Evolutionary conservation across 2,888 invertebrate species (phyloP), one percentile per base, ranked within the genome.

Genomic region (Euproctis similis): DNA sequence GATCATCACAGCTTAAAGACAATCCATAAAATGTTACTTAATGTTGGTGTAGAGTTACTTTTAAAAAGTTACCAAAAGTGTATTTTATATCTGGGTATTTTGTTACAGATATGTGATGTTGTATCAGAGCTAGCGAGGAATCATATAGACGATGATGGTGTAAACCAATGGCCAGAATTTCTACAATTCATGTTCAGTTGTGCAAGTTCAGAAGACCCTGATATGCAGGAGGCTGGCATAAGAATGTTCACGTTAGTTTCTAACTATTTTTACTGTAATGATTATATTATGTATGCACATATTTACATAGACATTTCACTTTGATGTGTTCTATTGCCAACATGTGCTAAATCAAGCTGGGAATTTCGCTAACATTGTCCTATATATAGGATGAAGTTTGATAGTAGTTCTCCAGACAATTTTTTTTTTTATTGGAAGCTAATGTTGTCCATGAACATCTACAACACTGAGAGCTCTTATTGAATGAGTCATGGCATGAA

Each of bases 121-220:
- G 93, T 94, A 18, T 94, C 98, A n/a, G 98, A 99, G 82, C 88
- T 97, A 26, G 97, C 97, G 3, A 88, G 97, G 57, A 97, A 96
- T 82, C 88, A 96, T 42, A 91, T 98, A 46, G 97, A 97, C 61
- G 97, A 97, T 53, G 96, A 96, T 66, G 96, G 97, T 27, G 95
- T 94, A 65, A 97, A 97, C 80, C 92, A 92, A 48, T 98, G 98
- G 98, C 96, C 96, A 6, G 97, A 98, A 69, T 95, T 98, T 66
- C 86, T 99, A 42, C 91, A 92, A 73, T 98, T 97, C 70, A 87
- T 99, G 61, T 98, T 98, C 77, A 94, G 96, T 67, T 96, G 96
- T 75, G 96, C 96, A 26, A 93, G 90, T 69, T 92, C 95, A 21
- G 88, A 91, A 24, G 90, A 92, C 57, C 87, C 93, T 12, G 89